These are phyloP conservation scores for Drosophila tripunctata DNA, from an alignment of 2,888 invertebrate genomes.

Conservation along the genomic window DNA sequence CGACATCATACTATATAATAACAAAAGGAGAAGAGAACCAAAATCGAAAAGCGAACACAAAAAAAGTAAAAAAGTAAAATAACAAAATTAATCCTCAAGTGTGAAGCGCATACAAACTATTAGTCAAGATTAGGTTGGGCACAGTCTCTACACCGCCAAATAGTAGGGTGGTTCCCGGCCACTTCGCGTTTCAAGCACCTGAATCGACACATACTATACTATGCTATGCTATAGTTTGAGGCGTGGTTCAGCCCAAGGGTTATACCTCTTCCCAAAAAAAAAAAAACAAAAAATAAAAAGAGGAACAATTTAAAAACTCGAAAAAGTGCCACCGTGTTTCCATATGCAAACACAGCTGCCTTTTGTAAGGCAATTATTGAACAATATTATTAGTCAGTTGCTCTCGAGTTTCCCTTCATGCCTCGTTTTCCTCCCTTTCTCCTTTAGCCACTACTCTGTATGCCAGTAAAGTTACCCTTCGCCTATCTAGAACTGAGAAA, in stretches of 20 bases:
- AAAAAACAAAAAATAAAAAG: background rate
- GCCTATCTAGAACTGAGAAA: too few species aligned
- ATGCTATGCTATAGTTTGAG: conserved; percentile 15
- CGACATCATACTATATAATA: conserved; percentile 26
- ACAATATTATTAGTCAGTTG: conserved; percentile 53
- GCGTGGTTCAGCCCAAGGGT: conserved; percentile 50
- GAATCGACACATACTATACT: conserved; percentile 46
- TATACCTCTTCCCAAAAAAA: conserved; percentile 11
- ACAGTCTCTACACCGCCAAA: conserved; percentile 30
- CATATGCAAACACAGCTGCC: conserved; percentile 75
- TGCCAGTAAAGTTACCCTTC: too few species aligned
- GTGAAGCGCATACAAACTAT: conserved; percentile 80
- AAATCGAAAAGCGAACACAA: conserved; percentile 13
- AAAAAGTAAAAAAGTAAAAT: conserved; percentile 38
- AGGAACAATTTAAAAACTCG: background rate
- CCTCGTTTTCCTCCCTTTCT: background rate
- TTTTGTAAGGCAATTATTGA: conserved; percentile 59
- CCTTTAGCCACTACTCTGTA: background rate
- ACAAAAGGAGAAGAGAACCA: conserved; percentile 22
- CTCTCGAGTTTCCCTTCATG: conserved; percentile 22
- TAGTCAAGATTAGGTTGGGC: conserved; percentile 80
- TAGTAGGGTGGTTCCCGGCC: conserved; percentile 49
- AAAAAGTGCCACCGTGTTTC: conserved; percentile 21
- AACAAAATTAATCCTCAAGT: conserved; percentile 76
- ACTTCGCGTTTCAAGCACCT: conserved; percentile 60